phyloP scores from a whole-genome alignment of 2,113 vertebrate genomes.

The Psittacus erithacus region DNA sequence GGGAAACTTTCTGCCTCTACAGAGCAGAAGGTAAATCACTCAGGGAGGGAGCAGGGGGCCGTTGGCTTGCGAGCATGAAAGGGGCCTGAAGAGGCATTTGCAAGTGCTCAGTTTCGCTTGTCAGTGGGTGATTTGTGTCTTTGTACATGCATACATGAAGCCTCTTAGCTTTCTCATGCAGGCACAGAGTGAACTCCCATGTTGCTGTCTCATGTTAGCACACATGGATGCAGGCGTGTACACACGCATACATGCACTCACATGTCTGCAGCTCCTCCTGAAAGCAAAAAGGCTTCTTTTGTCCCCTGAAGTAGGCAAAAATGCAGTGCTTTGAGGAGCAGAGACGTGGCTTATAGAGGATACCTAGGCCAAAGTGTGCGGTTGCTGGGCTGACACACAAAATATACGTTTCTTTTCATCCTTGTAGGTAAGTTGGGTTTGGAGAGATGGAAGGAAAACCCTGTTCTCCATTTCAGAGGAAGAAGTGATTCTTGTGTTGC shows the following conservation, averaged over 20 bases:
- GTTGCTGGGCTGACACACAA: not conserved
- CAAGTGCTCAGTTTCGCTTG: not conserved
- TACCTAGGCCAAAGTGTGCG: not conserved
- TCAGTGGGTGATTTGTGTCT: fast-evolving
- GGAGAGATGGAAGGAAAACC: not conserved
- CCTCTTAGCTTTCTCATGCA: not conserved
- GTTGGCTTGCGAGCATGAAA: not conserved
- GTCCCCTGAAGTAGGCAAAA: not conserved
- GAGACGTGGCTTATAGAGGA: not conserved
- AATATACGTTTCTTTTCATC: fast-evolving
- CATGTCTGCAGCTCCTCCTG: fast-evolving
- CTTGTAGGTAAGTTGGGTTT: not conserved
- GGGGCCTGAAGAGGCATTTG: not conserved
- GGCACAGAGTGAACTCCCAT: fast-evolving
- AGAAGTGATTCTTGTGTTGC: not conserved
- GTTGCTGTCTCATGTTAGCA: fast-evolving
- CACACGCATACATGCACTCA: fast-evolving
- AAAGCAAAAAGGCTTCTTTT: not conserved
- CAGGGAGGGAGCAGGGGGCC: not conserved
- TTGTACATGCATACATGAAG: fast-evolving
- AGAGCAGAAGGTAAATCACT: not conserved
- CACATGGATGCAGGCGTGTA: fast-evolving
- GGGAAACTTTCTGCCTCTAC: not conserved
- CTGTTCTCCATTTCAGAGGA: not conserved
- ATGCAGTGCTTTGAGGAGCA: fast-evolving